These are phyloP conservation scores for Acanthacorydalis orientalis DNA, from an alignment of 2,888 invertebrate genomes.

Conservation along the genomic window DNA sequence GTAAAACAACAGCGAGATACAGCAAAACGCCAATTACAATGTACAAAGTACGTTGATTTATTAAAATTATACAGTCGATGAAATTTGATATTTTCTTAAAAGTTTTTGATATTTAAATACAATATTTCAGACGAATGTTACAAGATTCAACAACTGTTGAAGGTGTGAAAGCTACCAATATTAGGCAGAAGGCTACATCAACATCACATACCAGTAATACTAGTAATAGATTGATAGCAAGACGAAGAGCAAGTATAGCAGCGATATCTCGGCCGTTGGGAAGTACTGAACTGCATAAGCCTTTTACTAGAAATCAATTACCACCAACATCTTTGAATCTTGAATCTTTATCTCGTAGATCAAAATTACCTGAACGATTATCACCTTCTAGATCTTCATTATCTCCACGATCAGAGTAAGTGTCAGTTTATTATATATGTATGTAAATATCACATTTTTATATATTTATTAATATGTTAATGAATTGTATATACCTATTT, in stretches of 20 bases:
- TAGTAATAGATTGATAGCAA: constrained; percentile 19
- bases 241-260: constrained; percentile 35
- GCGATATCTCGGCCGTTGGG: constrained; percentile 29
- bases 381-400: not conserved
- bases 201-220: constrained; percentile 10
- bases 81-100: not conserved
- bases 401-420: constrained; percentile 9
- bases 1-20: constrained; percentile 35
- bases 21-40: constrained; percentile 35
- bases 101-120: not conserved
- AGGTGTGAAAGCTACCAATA: constrained; percentile 5
- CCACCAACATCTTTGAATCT: not conserved
- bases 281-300: constrained; percentile 15
- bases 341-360: not conserved
- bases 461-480: no score
- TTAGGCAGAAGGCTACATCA: constrained; percentile 1
- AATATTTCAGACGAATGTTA: constrained; percentile 19
- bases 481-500: no score
- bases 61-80: not conserved
- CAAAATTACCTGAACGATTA: constrained; percentile 1
- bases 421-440: constrained; percentile 19
- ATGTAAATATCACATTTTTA: no score
- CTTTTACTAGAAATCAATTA: not conserved
- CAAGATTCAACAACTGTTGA: constrained; percentile 18
- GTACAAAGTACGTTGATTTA: constrained; percentile 28